These are phyloP conservation scores for Rhadinocentrus ornatus DNA, from an alignment of 2,797 vertebrate genomes.

Conservation along the genomic window DNA sequence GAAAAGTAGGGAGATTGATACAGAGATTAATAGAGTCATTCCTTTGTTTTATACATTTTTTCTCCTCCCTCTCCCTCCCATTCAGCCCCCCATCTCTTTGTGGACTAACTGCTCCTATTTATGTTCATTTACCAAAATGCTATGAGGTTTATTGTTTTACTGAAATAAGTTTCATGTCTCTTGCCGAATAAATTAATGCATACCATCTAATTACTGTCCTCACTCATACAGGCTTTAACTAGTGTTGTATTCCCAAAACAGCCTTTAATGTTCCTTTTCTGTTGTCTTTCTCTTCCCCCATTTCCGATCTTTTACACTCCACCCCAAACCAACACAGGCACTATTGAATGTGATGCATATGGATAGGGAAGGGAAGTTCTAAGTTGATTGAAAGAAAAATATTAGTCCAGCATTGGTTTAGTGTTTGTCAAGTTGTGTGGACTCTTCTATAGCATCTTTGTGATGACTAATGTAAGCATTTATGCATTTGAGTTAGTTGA, in stretches of 20 bases:
- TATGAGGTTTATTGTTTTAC: constrained; percentile 24
- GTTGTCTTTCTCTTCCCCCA: constrained; percentile 23
- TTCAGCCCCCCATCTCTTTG: constrained; percentile 34
- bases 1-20: constrained; percentile 45
- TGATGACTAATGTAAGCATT: not conserved
- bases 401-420: constrained; percentile 51
- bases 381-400: constrained; percentile 67
- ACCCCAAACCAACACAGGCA: constrained; percentile 41
- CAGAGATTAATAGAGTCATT: constrained; percentile 51
- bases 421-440: constrained; percentile 37
- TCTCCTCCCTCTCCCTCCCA: constrained; percentile 23
- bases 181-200: constrained; percentile 16
- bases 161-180: constrained; percentile 19
- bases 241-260: constrained; percentile 24
- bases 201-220: not conserved
- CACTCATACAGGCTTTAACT: constrained; percentile 7
- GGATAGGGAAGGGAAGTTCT: constrained; percentile 55
- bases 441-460: not conserved
- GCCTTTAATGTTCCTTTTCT: constrained; percentile 14
- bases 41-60: constrained; percentile 42
- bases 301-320: constrained; percentile 32
- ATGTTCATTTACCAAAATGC: constrained; percentile 36
- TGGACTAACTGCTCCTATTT: constrained; percentile 29
- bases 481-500: constrained; percentile 1
- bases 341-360: constrained; percentile 67